phyloP scores from a whole-genome alignment of 2,888 invertebrate genomes.

The Epinotia nisella region DNA sequence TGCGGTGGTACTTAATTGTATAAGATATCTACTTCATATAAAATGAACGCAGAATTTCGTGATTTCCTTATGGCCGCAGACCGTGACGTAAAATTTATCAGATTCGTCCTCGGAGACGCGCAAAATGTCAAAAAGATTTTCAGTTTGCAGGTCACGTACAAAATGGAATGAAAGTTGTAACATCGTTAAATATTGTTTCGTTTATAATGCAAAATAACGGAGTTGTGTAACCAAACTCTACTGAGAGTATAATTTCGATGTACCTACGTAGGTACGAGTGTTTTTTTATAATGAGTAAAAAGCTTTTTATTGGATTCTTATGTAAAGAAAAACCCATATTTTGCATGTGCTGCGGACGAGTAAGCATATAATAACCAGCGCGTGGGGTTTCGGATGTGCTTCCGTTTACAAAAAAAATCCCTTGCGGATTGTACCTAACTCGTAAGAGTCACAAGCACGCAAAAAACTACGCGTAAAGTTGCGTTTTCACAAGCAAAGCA shows the following conservation, averaged over 20 bases:
- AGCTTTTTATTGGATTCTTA: background rate
- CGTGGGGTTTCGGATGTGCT: conserved; percentile 37
- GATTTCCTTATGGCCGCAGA: conserved; percentile 37
- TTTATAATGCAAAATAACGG: conserved; percentile 15
- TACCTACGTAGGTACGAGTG: too few relatives aligned
- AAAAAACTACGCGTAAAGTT: background rate
- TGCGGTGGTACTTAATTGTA: conserved; percentile 33
- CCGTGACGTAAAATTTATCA: conserved; percentile 33
- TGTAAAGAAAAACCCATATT: conserved; percentile 35
- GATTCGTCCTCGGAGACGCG: conserved; percentile 19
- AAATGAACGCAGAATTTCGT: conserved; percentile 45
- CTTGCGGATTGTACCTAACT: too few relatives aligned
- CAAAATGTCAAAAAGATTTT: conserved; percentile 24
- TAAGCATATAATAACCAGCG: conserved; percentile 30
- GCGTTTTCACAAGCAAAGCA: conserved; percentile 25
- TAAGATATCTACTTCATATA: conserved; percentile 47
- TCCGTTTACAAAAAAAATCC: conserved; percentile 29
- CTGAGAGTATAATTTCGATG: background rate
- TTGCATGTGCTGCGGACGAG: conserved; percentile 39
- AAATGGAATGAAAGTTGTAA: conserved; percentile 36
- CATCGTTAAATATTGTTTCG: conserved; percentile 22
- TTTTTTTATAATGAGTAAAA: background rate
- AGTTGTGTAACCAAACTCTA: background rate
- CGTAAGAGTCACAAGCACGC: conserved; percentile 8
- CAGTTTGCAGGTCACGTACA: conserved; percentile 35